phyloP scores from a whole-genome alignment of 1,140 invertebrate species.

The Meteorus sp. region DNA sequence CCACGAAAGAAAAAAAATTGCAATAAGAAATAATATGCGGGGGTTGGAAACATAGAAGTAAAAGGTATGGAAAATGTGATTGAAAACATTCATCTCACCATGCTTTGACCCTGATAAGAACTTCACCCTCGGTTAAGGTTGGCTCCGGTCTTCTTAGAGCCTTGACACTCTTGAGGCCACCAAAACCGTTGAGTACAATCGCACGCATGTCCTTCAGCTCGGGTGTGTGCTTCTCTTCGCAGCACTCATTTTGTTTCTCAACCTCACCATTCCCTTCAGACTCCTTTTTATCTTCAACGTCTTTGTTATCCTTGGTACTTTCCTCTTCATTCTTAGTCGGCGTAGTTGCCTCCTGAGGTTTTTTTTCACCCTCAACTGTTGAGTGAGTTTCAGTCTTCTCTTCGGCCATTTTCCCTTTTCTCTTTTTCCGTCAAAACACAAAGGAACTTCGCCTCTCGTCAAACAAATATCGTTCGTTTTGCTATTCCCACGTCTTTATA shows the following conservation, averaged over 20 bases:
- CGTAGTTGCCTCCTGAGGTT: constrained; percentile 44
- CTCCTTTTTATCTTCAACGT: constrained; percentile 55
- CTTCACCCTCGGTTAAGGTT: constrained; percentile 72
- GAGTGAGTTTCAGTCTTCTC: constrained; percentile 55
- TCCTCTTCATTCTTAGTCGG: constrained; percentile 32
- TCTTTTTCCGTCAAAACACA: neutral
- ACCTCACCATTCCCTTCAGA: constrained; percentile 59
- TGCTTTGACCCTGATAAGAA: constrained; percentile 80
- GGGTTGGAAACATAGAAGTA: neutral
- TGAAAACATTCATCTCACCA: constrained; percentile 68
- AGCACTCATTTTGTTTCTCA: constrained; percentile 56
- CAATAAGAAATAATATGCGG: neutral
- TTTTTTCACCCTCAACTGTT: constrained; percentile 41
- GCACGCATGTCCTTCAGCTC: constrained; percentile 80
- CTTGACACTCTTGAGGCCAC: constrained; percentile 82
- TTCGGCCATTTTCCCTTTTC: constrained; percentile 51
- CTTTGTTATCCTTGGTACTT: constrained; percentile 29
- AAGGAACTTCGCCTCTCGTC: too few species aligned
- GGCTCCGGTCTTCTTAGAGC: constrained; percentile 79
- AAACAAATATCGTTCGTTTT: too few species aligned
- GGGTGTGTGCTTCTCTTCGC: constrained; percentile 63
- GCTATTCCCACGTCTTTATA: too few species aligned
- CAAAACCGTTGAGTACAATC: constrained; percentile 80
- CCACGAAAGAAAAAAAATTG: too few species aligned
- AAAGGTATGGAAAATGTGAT: neutral